Evolutionary conservation across 2,888 invertebrate genomes (phyloP).

Genomic region (Philhelius pedissequus): DNA sequence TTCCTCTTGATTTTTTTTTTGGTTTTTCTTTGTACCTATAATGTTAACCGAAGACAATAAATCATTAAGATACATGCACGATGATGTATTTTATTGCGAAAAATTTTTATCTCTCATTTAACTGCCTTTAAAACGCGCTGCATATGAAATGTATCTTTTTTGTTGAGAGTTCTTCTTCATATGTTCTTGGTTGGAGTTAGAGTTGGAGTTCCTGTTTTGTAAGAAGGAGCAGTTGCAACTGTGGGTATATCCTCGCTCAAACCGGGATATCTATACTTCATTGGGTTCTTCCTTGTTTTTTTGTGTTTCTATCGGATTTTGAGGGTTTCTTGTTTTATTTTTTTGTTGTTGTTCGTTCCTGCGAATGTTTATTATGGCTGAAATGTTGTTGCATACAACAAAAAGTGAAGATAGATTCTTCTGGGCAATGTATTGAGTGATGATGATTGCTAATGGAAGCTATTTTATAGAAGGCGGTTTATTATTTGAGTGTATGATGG

Average conservation of each 20-base stretch:
- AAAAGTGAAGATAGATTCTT: conserved; percentile 40
- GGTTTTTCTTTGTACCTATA: conserved; percentile 51
- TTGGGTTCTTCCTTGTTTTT: conserved; percentile 2
- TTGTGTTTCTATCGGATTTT: conserved; percentile 24
- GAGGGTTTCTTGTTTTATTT: conserved; percentile 17
- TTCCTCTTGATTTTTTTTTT: conserved; percentile 39
- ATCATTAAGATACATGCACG: conserved; percentile 72
- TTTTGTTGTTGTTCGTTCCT: background rate
- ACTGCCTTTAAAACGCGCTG: conserved; percentile 70
- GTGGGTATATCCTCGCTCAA: conserved; percentile 14
- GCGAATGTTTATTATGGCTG: conserved; percentile 11
- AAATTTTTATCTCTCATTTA: conserved; percentile 72
- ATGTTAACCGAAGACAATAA: conserved; percentile 70
- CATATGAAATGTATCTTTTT: conserved; percentile 67
- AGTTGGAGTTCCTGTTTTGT: conserved; percentile 52
- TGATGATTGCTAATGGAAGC: conserved; percentile 57
- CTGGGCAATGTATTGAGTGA: conserved; percentile 40
- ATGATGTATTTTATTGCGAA: conserved; percentile 72
- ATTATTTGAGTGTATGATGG: background rate
- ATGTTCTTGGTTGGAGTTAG: background rate
- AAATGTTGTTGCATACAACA: conserved; percentile 21
- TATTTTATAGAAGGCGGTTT: conserved; percentile 18
- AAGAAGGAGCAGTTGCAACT: conserved; percentile 19
- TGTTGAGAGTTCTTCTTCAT: conserved; percentile 2
- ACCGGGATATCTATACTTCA: background rate